Base-by-base conservation (phyloP, 2,797 vertebrate genomes). In the Kryptopterus vitreolus region DNA sequence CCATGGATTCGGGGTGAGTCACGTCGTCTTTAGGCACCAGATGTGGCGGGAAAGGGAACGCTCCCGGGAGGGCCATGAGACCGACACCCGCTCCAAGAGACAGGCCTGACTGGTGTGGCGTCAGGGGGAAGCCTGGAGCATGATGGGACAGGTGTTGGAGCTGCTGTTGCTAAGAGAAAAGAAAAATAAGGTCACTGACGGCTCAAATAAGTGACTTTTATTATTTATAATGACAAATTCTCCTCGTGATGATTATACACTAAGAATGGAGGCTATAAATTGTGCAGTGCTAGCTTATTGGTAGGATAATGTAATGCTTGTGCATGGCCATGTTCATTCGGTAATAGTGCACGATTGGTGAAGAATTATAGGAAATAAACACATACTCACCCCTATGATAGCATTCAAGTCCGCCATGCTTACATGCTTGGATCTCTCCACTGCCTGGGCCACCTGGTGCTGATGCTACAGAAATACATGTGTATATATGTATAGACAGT, bases 111-210 rank as follows among this genome's bases (percentile, higher is more conserved):
- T 95, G 95, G 86, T 96, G 96, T 0, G 95, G 91, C 0, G 95
- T 88, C 89, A 98, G 92, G 5, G 94, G 94, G 79, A 96, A 92
- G 0, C 95, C 92, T 24, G 96, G 93, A 33, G 93, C 86, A 0
- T 96, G 96, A 87, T 97, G 96, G 85, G 96, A 96, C 89, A 98
- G 94, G 78, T 97, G 96, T 90, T 98, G 97, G 89, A 98, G 95
- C 92, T 98, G 97, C 94, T 98, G 97, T 95, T 97, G 97, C 95
- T 96, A 90, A 83, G 80, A 84, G 46, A 18, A 88, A 89, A 26
- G 52, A 73, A 52, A 69, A 69, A 43, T 26, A 24, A 50, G 43
- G 66, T 65, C 43, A 71, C 7, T 11, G 24, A n/a, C 6, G 18
- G 38, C 38, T 31, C 24, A 46, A 29, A 55, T 3, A 43, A 29